Evolutionary conservation across 2,888 invertebrate genomes (phyloP), one percentile per base, ranked within the genome.

Genomic region (Dexiosoma caninum): DNA sequence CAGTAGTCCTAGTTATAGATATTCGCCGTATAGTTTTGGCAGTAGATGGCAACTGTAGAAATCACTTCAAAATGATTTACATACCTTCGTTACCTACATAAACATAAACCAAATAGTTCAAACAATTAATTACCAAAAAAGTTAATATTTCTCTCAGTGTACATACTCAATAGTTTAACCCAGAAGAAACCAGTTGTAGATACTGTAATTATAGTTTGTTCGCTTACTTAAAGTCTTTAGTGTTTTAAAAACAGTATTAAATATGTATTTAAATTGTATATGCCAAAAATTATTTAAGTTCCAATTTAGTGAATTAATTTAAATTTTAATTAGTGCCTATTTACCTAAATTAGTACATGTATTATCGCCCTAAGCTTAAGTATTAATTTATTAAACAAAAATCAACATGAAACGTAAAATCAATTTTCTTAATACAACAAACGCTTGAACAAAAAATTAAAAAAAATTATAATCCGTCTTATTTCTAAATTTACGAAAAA

Each of bases 1-100:
- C 77, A 88, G 89, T 85, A 90, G 89, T 84, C 90, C 90, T 85
- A 90, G 86, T 77, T 90, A 90, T 86, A 88, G 89, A 86, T 90
- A 90, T 83, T 90, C 90, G 83, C 90, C 90, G 32, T 90, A 90
- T 83, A 88, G 86, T 83, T 87, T 89, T 78, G 87, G 89, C 84
- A 90, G 87, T 88, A 89, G 90, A 86, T 90, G 90, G 90, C 90
- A 90, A 83, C 81, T 90, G 81, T 83, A 83, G 83, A 66, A 51
- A n/a, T 32, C 23, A 30, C 32, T 72, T n/a, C 9, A n/a, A 30
- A 49, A 32, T 44, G 21, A 35, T 14, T 37, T 46, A 9, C 0
- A 40, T n/a, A n/a, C 12, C 4, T 27, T 44, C n/a, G n/a, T n/a
- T n/a, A n/a, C n/a, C n/a, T n/a, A n/a, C n/a, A n/a, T n/a, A 78